Base-by-base conservation (phyloP, 2,888 invertebrate genomes). In the Encarsia formosa region DNA sequence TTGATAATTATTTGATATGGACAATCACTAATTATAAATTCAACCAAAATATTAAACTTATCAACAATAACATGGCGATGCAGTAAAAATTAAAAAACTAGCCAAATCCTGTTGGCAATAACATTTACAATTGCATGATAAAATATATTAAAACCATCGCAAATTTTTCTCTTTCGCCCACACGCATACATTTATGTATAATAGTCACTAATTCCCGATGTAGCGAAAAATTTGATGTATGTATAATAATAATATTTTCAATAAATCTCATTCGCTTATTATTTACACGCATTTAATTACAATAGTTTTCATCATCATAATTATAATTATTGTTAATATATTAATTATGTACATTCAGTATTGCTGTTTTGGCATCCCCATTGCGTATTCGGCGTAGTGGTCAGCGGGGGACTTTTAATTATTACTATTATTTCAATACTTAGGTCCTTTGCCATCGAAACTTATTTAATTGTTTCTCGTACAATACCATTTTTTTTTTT, bases 291-390 rank as follows among this genome's bases (percentile, higher is more conserved):
- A 16, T 54, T 39, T 61, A 63, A 61, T 68, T 66, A 67, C 66
- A 67, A 45, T 54, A 63, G 63, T 45, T 40, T 35, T 11, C 23
- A 26, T 26, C 11, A 26, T 26, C 6, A 8, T 26, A 26, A 16
- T 20, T 42, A 16, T 37, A n/a, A n/a, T n/a, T n/a, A n/a, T n/a
- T n/a, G n/a, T n/a, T n/a, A n/a, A n/a, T n/a, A n/a, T n/a, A n/a
- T 42, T 29, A 31, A 37, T 55, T 70, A 69, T 71, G 64, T 71
- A 71, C 69, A 72, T 60, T 67, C 71, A 72, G 65, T 71, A 71
- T 72, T 73, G 71, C 71, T 71, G 65, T 52, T 70, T 71, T 70
- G 68, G 67, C 68, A 69, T 63, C 57, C 62, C 58, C 45, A 43
- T 19, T 31, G 6, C 19, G n/a, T n/a, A 32, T 57, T 61, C 59